Conservation (phyloP, 2,113 vertebrate species). For the Jaculus jaculus region DNA sequence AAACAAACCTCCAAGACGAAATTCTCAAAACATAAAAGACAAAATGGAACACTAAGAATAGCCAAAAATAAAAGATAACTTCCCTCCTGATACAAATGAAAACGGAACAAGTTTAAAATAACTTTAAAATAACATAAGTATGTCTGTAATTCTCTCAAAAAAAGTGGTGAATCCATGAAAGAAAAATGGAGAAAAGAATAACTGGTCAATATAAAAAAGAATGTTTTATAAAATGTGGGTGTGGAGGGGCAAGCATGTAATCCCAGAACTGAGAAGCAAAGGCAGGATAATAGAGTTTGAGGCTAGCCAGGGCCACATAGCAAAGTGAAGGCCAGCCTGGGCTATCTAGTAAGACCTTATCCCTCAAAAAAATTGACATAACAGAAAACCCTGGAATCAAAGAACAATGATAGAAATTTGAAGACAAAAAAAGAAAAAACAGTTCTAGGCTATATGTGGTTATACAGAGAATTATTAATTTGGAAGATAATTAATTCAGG, state of each 20-base stretch:
- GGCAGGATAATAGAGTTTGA: neutral
- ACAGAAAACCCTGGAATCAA: constrained; percentile 20
- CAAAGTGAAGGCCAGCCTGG: neutral
- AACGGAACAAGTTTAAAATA: constrained; percentile 5
- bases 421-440: neutral
- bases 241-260: neutral
- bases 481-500: constrained; percentile 26
- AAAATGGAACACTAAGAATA: constrained; percentile 9
- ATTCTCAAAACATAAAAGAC: neutral
- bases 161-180: constrained; percentile 35
- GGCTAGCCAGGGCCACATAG: neutral
- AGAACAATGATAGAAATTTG: neutral
- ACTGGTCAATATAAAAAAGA: neutral
- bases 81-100: constrained; percentile 34
- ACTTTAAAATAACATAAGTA: constrained; percentile 27
- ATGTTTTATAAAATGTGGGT: constrained; percentile 19
- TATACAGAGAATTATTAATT: constrained; percentile 32
- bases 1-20: constrained; percentile 34
- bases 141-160: constrained; percentile 40
- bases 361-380: neutral
- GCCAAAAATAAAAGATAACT: neutral
- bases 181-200: constrained; percentile 44
- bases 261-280: neutral
- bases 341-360: neutral
- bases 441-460: neutral